Percentiles rank a stretch among this genome's conserved stretches.
phyloP scores from a whole-genome alignment of 2,888 invertebrate species.

The Drosophila prolongata region DNA sequence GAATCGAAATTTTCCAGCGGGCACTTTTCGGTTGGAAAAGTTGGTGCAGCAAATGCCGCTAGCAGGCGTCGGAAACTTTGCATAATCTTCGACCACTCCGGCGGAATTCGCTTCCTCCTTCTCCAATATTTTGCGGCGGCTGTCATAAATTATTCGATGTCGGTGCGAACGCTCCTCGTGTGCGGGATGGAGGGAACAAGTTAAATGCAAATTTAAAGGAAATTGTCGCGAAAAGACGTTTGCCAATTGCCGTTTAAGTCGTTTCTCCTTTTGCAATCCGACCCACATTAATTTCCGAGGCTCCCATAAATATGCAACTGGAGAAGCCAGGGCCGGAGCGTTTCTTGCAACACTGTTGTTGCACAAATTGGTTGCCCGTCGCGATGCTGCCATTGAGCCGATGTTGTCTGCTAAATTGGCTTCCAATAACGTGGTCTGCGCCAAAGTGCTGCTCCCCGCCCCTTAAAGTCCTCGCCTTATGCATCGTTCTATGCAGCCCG shows the following conservation, averaged over 20 bases:
- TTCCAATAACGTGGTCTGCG: slow-evolving; percentile 51
- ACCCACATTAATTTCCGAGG: slow-evolving; percentile 61
- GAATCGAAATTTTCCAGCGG: slow-evolving; percentile 26
- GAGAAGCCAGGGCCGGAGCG: slow-evolving; percentile 42
- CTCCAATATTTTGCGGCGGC: neutral
- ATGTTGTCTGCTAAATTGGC: slow-evolving; percentile 61
- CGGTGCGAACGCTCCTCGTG: slow-evolving; percentile 3
- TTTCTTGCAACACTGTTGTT: slow-evolving; percentile 47
- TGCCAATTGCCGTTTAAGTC: slow-evolving; percentile 41
- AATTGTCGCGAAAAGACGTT: slow-evolving; percentile 39
- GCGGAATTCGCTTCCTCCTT: neutral
- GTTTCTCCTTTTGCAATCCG: slow-evolving; percentile 39
- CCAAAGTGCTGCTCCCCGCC: slow-evolving; percentile 2
- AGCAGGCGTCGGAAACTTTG: slow-evolving; percentile 42
- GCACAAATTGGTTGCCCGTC: slow-evolving; percentile 63
- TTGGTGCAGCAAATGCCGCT: slow-evolving; percentile 25
- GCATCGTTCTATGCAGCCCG: neutral
- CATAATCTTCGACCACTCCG: slow-evolving; percentile 45
- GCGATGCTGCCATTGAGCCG: slow-evolving; percentile 26
- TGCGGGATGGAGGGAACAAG: slow-evolving; percentile 1
- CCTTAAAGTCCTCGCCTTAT: neutral
- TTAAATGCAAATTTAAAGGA: slow-evolving; percentile 47
- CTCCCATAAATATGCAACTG: slow-evolving; percentile 73
- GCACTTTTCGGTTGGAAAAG: slow-evolving; percentile 20
- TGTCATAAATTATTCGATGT: slow-evolving; percentile 42